Evolutionary conservation across 2,888 invertebrate species (phyloP).

Genomic region (Hydrotaea cyrtoneurina): DNA sequence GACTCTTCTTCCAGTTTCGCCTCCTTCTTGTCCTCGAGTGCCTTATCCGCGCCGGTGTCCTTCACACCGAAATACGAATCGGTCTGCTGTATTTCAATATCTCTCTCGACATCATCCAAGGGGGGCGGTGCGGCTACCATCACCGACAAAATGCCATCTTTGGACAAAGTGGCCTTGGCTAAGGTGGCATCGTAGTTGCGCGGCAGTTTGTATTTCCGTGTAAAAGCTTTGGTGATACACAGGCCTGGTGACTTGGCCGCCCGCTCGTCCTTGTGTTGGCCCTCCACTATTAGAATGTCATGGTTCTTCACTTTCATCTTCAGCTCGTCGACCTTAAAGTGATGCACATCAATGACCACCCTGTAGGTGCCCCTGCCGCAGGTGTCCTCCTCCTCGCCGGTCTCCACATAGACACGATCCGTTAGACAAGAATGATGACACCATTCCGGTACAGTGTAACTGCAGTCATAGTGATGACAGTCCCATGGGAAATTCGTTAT

Average conservation of each 20-base stretch:
- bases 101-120: slow-evolving; percentile 76
- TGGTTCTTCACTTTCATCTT: slow-evolving; percentile 76
- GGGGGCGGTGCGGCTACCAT: slow-evolving; percentile 78
- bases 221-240: slow-evolving; percentile 77
- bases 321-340: slow-evolving; percentile 76
- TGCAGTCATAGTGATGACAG: slow-evolving; percentile 52
- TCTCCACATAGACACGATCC: slow-evolving; percentile 75
- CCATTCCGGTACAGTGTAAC: slow-evolving; percentile 69
- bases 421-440: slow-evolving; percentile 77
- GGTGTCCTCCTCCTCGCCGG: slow-evolving; percentile 73
- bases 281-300: slow-evolving; percentile 76
- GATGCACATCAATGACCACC: slow-evolving; percentile 77
- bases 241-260: slow-evolving; percentile 71
- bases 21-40: slow-evolving; percentile 53
- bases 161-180: slow-evolving; percentile 76
- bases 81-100: slow-evolving; percentile 75
- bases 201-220: slow-evolving; percentile 77
- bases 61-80: slow-evolving; percentile 75
- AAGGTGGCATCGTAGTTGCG: slow-evolving; percentile 77
- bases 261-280: slow-evolving; percentile 75
- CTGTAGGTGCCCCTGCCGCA: slow-evolving; percentile 76
- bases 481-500: slow-evolving; percentile 44
- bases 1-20: slow-evolving; percentile 1
- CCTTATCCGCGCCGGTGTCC: slow-evolving; percentile 54
- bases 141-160: slow-evolving; percentile 78